Evolutionary conservation across 2,113 vertebrate species (phyloP).

Genomic region (Oryzias woworae): DNA sequence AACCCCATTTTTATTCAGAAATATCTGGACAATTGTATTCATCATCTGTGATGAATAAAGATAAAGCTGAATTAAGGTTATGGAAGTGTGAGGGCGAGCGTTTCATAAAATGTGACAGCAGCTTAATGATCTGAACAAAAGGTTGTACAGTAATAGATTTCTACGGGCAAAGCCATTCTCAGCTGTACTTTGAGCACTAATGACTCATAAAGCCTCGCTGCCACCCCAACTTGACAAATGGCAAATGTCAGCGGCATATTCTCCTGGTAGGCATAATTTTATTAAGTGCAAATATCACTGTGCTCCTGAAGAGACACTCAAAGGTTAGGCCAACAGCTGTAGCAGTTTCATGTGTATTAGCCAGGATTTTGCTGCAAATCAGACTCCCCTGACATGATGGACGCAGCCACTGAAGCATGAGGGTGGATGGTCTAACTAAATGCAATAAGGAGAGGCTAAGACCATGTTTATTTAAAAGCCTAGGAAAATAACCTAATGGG

Average conservation of each 20-base stretch:
- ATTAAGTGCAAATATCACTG: slow-evolving; percentile 86
- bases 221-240: slow-evolving; percentile 82
- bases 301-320: slow-evolving; percentile 83
- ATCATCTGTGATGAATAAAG: neutral
- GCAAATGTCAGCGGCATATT: slow-evolving; percentile 84
- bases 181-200: slow-evolving; percentile 68
- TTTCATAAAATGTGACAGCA: slow-evolving; percentile 1
- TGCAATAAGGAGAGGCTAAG: slow-evolving; percentile 75
- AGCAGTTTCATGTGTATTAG: slow-evolving; percentile 81
- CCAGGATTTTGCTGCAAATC: slow-evolving; percentile 69
- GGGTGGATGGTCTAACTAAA: slow-evolving; percentile 72
- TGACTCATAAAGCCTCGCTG: slow-evolving; percentile 78
- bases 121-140: slow-evolving; percentile 31
- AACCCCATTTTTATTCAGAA: too few species aligned
- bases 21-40: neutral
- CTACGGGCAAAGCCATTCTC: slow-evolving; percentile 26
- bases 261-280: slow-evolving; percentile 86
- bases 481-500: slow-evolving; percentile 74
- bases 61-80: neutral
- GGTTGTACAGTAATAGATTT: slow-evolving; percentile 25
- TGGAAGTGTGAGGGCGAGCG: neutral
- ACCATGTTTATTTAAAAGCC: slow-evolving; percentile 85
- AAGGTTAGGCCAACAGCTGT: slow-evolving; percentile 85
- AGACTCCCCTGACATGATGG: slow-evolving; percentile 70
- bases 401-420: slow-evolving; percentile 76